Base-by-base conservation (phyloP, 1,140 invertebrate genomes). In the Drosophila arawakana region DNA sequence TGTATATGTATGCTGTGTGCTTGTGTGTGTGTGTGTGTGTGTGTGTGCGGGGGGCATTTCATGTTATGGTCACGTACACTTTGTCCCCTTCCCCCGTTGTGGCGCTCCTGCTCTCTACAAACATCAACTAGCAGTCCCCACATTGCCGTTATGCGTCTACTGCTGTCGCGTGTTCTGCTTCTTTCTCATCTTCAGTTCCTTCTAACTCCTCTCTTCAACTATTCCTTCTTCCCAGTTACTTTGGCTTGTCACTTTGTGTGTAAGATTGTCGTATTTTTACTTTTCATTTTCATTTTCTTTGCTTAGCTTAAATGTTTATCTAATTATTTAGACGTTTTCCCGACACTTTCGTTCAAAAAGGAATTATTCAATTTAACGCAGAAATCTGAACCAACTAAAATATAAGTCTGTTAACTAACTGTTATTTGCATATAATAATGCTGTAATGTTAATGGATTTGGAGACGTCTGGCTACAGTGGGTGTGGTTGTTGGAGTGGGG, bases 61-160 rank as follows among this genome's bases (percentile, higher is more conserved):
- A 86, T 86, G 83, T 86, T 88, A 86, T 86, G 82, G 83, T 88
- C 83, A 83, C 83, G 80, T 86, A 80, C 49, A 44, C 72, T 71
- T 41, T 54, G 57, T 50, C 70, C 69, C 57, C 57, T 35, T 41
- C 15, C 50, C 43, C 50, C 49, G n/a, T 49, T 54, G 15, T 37
- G 3, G 34, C 60, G 50, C 37, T 73, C 25, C 70, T 59, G 52
- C 54, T 58, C 65, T 60, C 65, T 37, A 46, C 67, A 54, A 43
- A 52, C 57, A 60, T 49, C 46, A 50, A 50, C 35, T 43, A 7
- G 15, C 35, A 34, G 66, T 61, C 57, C 49, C 66, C 39, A 44
- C 76, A 46, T 58, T 73, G 69, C 73, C 60, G 61, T 72, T 78
- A 76, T 73, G 61, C 61, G 76, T 76, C 69, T 63, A 39, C 71